Base-by-base conservation (phyloP, 2,113 vertebrate genomes). In the Rhinopomastus cyanomelas region DNA sequence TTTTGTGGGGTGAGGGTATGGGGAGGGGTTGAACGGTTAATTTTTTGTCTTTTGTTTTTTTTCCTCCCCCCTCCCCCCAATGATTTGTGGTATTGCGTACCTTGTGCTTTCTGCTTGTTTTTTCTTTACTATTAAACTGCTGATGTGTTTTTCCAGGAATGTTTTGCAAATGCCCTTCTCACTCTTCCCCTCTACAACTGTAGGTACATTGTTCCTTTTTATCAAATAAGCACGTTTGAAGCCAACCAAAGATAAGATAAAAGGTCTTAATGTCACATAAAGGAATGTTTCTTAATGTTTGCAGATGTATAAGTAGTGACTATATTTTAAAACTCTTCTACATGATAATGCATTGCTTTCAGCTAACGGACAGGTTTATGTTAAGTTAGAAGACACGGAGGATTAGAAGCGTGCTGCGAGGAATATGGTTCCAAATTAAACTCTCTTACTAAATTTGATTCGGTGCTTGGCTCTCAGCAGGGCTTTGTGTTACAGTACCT, bases 121-220 rank as follows among this genome's bases (percentile, higher is more conserved):
- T 96, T 97, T 96, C 96, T 96, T 91, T 96, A 96, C 97, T 95
- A 98, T 98, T 98, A 98, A 98, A 98, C 96, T 98, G 96, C 97
- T 95, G 97, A 97, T 98, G 98, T 98, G 98, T 98, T 98, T 98
- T 98, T 98, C 97, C 98, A 98, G 98, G 98, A 97, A 97, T 98
- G 97, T 98, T 98, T 98, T 98, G 97, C 98, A 98, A 98, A 98
- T 98, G 97, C 96, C 97, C 97, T 98, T 98, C 98, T 98, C 98
- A 96, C 98, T 97, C 97, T 98, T 98, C 98, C 98, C 97, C 98
- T 97, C 97, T 98, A 97, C 98, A 98, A 98, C 98, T 98, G 98
- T 98, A 98, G 98, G 98, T 98, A 98, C 98, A 98, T 96, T 98
- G 98, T 98, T 98, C 97, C 97, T 98, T 98, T 98, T 97, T 98